phyloP scores from a whole-genome alignment of 2,888 invertebrate species.

The Dichetophora obliterata region DNA sequence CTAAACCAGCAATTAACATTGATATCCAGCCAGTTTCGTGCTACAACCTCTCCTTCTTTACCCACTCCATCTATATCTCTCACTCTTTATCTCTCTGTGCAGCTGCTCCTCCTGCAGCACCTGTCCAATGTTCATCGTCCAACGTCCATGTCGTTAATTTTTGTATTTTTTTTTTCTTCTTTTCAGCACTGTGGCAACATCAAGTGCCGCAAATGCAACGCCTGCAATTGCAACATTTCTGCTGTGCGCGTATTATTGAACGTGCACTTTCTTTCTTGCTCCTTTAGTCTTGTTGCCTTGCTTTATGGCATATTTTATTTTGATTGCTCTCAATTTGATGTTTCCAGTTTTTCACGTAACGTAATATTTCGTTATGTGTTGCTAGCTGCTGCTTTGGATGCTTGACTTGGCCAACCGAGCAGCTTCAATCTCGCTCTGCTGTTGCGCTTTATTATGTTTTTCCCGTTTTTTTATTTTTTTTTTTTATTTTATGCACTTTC shows the following conservation, averaged over 20 bases:
- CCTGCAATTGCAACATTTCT: not conserved
- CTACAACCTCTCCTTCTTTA: not conserved
- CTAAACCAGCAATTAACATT: not conserved
- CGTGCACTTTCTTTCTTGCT: too few relatives aligned
- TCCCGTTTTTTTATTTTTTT: not conserved
- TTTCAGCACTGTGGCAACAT: not conserved
- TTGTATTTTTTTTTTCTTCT: conserved; percentile 5
- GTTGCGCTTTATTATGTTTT: not conserved
- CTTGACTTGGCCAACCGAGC: not conserved
- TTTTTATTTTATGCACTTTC: not conserved
- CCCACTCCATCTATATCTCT: not conserved
- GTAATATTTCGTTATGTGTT: too few relatives aligned
- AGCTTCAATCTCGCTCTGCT: not conserved
- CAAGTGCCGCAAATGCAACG: not conserved
- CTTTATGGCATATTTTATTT: not conserved
- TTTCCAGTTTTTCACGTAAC: not conserved
- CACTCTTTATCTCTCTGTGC: not conserved
- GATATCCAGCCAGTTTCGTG: not conserved
- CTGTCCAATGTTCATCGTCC: not conserved
- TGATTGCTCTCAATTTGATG: not conserved
- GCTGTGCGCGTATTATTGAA: not conserved
- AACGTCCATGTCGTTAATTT: not conserved
- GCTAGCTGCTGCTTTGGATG: too few relatives aligned
- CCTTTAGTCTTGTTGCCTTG: not conserved
- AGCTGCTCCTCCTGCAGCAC: not conserved